A percentile compares a stretch with the other conserved stretches of the same genome.
phyloP scores from a whole-genome alignment of 2,797 vertebrate genomes.

The Hirundo rustica region DNA sequence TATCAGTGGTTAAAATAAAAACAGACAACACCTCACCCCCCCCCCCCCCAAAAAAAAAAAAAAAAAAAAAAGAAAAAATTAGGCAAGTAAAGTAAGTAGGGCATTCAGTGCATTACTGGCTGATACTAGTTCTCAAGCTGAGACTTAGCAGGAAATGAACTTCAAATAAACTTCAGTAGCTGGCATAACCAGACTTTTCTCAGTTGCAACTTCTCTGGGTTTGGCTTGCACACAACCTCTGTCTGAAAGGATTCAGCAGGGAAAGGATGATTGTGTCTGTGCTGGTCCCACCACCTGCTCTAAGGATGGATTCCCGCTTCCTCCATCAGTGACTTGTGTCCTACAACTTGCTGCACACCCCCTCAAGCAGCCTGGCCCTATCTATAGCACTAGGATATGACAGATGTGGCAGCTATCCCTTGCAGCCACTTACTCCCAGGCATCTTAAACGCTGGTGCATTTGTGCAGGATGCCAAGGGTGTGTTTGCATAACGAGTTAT shows the following conservation, averaged over 20 bases:
- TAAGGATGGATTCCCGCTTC: not conserved
- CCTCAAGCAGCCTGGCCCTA: not conserved
- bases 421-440: not conserved
- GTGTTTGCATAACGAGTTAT: constrained; percentile 6
- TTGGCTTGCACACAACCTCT: not conserved
- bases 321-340: not conserved
- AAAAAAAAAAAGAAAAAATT: not conserved
- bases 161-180: not conserved
- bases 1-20: not conserved
- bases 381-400: not conserved
- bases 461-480: not conserved
- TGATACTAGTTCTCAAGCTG: not conserved
- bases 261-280: not conserved
- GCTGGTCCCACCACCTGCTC: not conserved
- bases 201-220: not conserved
- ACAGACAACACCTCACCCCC: not conserved
- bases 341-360: not conserved
- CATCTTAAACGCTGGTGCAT: not conserved
- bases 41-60: too few relatives aligned
- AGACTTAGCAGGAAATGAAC: not conserved
- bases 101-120: not conserved
- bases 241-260: not conserved
- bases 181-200: not conserved
- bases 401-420: not conserved
- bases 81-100: not conserved